Evolutionary conservation across 2,113 vertebrate species (phyloP).

Genomic region (Caranx melampygus): DNA sequence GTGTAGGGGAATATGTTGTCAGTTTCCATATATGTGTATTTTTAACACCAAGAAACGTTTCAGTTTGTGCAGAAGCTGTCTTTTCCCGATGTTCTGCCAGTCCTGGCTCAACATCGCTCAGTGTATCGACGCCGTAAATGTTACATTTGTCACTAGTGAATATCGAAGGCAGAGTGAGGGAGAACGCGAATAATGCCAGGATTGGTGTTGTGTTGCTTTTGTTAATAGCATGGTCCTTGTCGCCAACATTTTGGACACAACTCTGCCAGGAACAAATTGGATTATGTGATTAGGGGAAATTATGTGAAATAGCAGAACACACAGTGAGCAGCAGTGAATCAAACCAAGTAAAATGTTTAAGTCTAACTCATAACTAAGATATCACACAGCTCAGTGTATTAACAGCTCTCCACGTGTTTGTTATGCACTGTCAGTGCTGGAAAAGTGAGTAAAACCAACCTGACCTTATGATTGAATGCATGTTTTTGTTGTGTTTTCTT

Average conservation of each 20-base stretch:
- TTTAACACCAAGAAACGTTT: slow-evolving; percentile 34
- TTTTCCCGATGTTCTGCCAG: background rate
- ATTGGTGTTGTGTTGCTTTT: slow-evolving; percentile 39
- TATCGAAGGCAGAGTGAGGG: background rate
- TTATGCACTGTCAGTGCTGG: too few relatives aligned
- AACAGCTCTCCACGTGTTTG: background rate
- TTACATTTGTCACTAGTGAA: background rate
- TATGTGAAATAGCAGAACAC: slow-evolving; percentile 38
- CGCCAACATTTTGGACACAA: slow-evolving; percentile 35
- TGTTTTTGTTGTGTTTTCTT: background rate
- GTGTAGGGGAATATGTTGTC: background rate
- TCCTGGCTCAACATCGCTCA: background rate
- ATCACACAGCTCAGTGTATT: background rate
- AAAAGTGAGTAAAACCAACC: background rate
- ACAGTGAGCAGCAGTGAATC: slow-evolving; percentile 19
- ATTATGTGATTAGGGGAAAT: slow-evolving; percentile 69
- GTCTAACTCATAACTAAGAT: slow-evolving; percentile 1
- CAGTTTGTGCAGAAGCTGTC: background rate
- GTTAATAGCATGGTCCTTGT: slow-evolving; percentile 26
- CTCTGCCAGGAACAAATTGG: slow-evolving; percentile 65
- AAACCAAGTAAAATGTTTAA: slow-evolving; percentile 2
- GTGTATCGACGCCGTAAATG: background rate
- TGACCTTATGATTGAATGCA: background rate
- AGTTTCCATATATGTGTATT: slow-evolving; percentile 22
- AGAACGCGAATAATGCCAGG: slow-evolving; percentile 16